Conservation (phyloP, 2,113 vertebrate species). For the Puma concolor region DNA sequence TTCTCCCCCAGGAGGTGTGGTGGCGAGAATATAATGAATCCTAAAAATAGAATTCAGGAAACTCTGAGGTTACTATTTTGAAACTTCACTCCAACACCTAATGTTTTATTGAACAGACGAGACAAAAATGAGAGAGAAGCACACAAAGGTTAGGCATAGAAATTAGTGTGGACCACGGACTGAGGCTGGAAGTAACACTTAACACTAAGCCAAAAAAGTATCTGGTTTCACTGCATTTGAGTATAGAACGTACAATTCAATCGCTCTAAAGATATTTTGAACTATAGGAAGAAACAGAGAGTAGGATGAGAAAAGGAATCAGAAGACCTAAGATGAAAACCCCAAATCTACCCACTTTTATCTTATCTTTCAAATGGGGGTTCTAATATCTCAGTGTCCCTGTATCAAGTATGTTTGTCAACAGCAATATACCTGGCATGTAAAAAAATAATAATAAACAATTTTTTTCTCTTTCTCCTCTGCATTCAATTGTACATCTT, state of each 20-base stretch:
- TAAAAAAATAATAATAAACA: neutral
- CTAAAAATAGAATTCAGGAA: neutral
- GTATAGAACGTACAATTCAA: neutral
- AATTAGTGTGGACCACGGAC: neutral
- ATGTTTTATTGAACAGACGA: neutral
- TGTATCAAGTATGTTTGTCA: neutral
- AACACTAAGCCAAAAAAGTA: neutral
- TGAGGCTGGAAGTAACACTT: neutral
- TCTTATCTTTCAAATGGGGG: neutral
- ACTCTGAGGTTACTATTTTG: neutral
- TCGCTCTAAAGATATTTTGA: neutral
- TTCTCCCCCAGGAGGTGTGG: neutral
- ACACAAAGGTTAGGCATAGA: neutral
- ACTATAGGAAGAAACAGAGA: neutral
- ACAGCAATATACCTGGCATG: neutral
- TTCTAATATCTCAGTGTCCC: neutral
- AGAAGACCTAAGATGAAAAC: neutral
- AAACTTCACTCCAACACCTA: neutral
- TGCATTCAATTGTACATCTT: neutral
- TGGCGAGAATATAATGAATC: neutral
- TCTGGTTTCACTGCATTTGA: neutral
- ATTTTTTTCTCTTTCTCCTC: neutral
- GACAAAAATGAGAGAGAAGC: neutral
- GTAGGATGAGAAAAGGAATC: neutral
- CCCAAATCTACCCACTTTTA: neutral